These are phyloP conservation scores for Forbesichthys papilliferus DNA, from an alignment of 2,113 vertebrate species.

Conservation along the genomic window DNA sequence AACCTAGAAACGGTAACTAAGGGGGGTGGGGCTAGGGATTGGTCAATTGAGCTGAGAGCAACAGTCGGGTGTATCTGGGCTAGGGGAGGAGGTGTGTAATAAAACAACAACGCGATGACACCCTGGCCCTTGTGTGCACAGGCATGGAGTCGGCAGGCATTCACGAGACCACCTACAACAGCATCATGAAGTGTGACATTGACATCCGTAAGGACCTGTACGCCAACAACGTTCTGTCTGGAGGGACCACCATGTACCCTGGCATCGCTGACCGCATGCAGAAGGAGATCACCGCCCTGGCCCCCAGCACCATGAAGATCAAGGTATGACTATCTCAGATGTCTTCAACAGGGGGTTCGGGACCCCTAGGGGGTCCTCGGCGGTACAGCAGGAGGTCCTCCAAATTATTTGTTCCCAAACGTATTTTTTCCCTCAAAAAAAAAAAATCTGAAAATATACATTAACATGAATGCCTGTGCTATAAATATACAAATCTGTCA, in stretches of 20 bases:
- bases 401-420: neutral
- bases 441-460: too few relatives aligned
- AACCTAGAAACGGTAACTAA: too few relatives aligned
- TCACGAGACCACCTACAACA: conserved; percentile 94
- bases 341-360: too few relatives aligned
- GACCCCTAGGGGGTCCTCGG: too few relatives aligned
- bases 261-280: conserved; percentile 95
- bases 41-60: too few relatives aligned
- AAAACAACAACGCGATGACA: neutral
- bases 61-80: too few relatives aligned
- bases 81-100: too few relatives aligned
- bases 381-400: too few relatives aligned
- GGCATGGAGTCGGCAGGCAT: conserved; percentile 95
- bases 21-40: too few relatives aligned
- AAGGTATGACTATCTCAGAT: conserved; percentile 76
- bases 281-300: conserved; percentile 92
- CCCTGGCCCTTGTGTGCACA: conserved; percentile 48
- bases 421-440: too few relatives aligned
- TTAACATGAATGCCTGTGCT: too few relatives aligned
- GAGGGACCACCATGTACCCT: conserved; percentile 93
- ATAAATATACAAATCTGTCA: too few relatives aligned
- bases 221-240: conserved; percentile 92
- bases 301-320: conserved; percentile 95
- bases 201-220: conserved; percentile 94
- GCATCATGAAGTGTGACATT: conserved; percentile 97